A percentile compares a stretch with the other conserved stretches of the same genome.
Evolutionary conservation across 2,888 invertebrate genomes (phyloP).

Genomic region (Antheraea yamamai): DNA sequence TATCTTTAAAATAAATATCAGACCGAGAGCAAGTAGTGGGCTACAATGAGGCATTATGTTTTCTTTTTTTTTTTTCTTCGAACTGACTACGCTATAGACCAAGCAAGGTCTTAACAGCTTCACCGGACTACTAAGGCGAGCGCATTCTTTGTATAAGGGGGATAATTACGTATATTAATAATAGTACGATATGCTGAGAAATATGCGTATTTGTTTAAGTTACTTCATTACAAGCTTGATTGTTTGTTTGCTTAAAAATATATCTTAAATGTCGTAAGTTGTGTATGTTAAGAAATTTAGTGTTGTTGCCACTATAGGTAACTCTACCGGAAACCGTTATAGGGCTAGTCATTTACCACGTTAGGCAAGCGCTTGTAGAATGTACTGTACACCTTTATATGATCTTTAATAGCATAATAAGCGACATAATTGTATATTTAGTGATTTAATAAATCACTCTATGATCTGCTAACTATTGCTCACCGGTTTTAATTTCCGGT

Average conservation of each 20-base stretch:
- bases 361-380: background rate
- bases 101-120: too few relatives aligned
- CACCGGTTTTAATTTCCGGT: too few relatives aligned
- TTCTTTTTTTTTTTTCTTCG: too few relatives aligned
- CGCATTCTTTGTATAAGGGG: too few relatives aligned
- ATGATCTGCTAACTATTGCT: background rate
- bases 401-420: background rate
- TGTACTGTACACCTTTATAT: constrained; percentile 7
- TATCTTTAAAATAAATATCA: too few relatives aligned
- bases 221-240: background rate
- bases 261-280: background rate
- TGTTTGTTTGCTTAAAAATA: background rate
- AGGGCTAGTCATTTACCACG: constrained; percentile 2
- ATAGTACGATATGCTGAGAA: too few relatives aligned
- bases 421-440: constrained; percentile 10
- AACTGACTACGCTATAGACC: too few relatives aligned
- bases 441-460: background rate
- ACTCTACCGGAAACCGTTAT: constrained; percentile 1
- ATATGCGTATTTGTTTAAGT: too few relatives aligned
- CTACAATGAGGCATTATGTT: too few relatives aligned
- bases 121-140: too few relatives aligned
- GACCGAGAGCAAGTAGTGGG: too few relatives aligned
- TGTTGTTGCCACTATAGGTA: background rate
- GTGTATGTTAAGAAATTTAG: background rate
- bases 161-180: too few relatives aligned